A percentile compares a stretch with the other conserved stretches of the same genome.
phyloP scores from a whole-genome alignment of 2,113 vertebrate genomes.

The Scortum barcoo region DNA sequence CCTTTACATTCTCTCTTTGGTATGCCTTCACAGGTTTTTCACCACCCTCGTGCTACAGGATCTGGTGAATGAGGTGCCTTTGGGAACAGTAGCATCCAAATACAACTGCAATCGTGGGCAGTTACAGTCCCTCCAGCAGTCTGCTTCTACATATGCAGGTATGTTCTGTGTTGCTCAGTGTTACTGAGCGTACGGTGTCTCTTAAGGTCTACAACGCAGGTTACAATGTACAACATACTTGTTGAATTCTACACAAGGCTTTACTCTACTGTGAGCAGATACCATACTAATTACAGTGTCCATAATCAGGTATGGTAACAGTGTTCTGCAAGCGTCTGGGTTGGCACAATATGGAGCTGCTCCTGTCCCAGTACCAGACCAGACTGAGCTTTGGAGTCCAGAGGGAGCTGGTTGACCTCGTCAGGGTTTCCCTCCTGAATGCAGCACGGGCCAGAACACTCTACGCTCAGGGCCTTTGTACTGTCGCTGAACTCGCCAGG shows the following conservation, averaged over 20 bases:
- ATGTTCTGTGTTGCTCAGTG: neutral
- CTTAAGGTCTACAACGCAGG: too few relatives aligned
- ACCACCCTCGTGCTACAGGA: slow-evolving; percentile 95
- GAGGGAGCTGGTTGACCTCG: slow-evolving; percentile 95
- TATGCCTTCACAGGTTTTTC: slow-evolving; percentile 89
- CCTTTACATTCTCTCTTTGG: neutral
- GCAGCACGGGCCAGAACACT: slow-evolving; percentile 91
- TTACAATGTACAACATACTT: neutral
- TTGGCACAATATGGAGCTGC: slow-evolving; percentile 97
- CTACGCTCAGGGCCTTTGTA: slow-evolving; percentile 89
- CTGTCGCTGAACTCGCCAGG: slow-evolving; percentile 92
- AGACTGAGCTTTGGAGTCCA: slow-evolving; percentile 95
- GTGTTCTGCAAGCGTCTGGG: slow-evolving; percentile 95
- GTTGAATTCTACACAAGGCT: neutral
- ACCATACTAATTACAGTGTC: neutral
- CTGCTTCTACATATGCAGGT: slow-evolving; percentile 96
- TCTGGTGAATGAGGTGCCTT: slow-evolving; percentile 92
- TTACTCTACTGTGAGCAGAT: neutral
- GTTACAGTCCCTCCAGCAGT: slow-evolving; percentile 97
- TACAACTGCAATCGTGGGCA: slow-evolving; percentile 96
- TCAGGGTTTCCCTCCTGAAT: slow-evolving; percentile 92
- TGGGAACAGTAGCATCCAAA: slow-evolving; percentile 91
- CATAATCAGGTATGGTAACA: slow-evolving; percentile 91
- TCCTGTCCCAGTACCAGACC: slow-evolving; percentile 97
- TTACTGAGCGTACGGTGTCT: too few relatives aligned